Base-by-base conservation (phyloP, 64 coral and sea anemone species). In the Astreopora myriophthalma region DNA sequence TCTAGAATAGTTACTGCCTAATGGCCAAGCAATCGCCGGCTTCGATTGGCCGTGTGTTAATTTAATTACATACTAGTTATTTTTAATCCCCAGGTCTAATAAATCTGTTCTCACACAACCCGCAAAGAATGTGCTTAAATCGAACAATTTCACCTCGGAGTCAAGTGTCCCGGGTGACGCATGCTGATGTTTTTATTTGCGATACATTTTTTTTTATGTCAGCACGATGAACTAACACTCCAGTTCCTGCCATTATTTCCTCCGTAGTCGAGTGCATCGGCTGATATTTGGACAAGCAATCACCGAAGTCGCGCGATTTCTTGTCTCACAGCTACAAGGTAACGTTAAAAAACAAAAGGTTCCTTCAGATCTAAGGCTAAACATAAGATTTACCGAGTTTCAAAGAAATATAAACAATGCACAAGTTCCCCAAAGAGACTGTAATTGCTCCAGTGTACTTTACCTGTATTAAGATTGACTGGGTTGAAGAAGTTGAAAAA, bases 311-410 rank as follows among this genome's bases (percentile, higher is more conserved):
- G 79, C 7, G 68, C 84, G 8, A 94, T 72, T 64, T 94, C 92
- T 52, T 83, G 86, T 66, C 86, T 88, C 14, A 94, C 51, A 46
- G 92, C 92, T 94, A 70, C 29, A 89, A 89, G 24, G 85, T 6
- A 75, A 66, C 28, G n/a, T n/a, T 2, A 16, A 73, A 75, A 57
- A 42, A 14, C 27, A 32, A 79, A 37, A 6, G 19, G 11, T 44
- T 44, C 40, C n/a, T n/a, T n/a, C n/a, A n/a, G n/a, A n/a, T n/a
- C n/a, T n/a, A n/a, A n/a, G n/a, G n/a, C n/a, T n/a, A n/a, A n/a
- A n/a, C n/a, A n/a, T n/a, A n/a, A n/a, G n/a, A n/a, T n/a, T n/a
- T n/a, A n/a, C n/a, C n/a, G n/a, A n/a, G n/a, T n/a, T n/a, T n/a
- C n/a, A n/a, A n/a, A n/a, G n/a, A 32, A 61, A 5, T 12, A 19